These are phyloP conservation scores for Drosophila planitibia DNA, from an alignment of 2,888 invertebrate species.

Conservation along the genomic window DNA sequence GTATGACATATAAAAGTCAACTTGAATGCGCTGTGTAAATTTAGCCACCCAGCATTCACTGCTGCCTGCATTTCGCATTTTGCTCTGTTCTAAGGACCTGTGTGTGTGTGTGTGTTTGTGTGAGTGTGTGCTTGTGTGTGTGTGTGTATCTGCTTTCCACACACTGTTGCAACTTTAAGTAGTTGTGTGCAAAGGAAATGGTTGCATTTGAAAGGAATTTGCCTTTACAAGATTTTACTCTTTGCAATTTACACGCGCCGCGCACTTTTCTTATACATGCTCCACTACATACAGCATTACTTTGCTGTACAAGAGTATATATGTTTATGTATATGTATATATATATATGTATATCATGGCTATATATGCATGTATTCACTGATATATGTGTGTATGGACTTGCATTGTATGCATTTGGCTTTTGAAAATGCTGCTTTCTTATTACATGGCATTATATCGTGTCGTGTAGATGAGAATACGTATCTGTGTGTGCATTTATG, in stretches of 20 bases:
- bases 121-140: slow-evolving; percentile 9
- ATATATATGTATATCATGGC: not conserved
- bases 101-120: not conserved
- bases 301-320: not conserved
- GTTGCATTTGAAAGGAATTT: slow-evolving; percentile 82
- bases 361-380: slow-evolving; percentile 14
- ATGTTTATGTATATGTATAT: not conserved
- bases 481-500: not conserved
- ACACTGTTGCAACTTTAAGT: slow-evolving; percentile 76
- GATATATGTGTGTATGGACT: slow-evolving; percentile 20
- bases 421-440: slow-evolving; percentile 80
- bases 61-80: slow-evolving; percentile 37
- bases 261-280: slow-evolving; percentile 48
- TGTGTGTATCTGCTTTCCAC: slow-evolving; percentile 26
- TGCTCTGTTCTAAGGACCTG: slow-evolving; percentile 25
- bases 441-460: slow-evolving; percentile 78
- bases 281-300: not conserved
- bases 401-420: slow-evolving; percentile 73
- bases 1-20: slow-evolving; percentile 79
- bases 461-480: slow-evolving; percentile 20
- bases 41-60: slow-evolving; percentile 53
- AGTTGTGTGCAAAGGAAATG: slow-evolving; percentile 69
- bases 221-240: slow-evolving; percentile 82
- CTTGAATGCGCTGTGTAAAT: slow-evolving; percentile 70
- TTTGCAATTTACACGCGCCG: slow-evolving; percentile 81